These are phyloP conservation scores for Atta colombica DNA, from an alignment of 1,140 invertebrate genomes.

Conservation along the genomic window DNA sequence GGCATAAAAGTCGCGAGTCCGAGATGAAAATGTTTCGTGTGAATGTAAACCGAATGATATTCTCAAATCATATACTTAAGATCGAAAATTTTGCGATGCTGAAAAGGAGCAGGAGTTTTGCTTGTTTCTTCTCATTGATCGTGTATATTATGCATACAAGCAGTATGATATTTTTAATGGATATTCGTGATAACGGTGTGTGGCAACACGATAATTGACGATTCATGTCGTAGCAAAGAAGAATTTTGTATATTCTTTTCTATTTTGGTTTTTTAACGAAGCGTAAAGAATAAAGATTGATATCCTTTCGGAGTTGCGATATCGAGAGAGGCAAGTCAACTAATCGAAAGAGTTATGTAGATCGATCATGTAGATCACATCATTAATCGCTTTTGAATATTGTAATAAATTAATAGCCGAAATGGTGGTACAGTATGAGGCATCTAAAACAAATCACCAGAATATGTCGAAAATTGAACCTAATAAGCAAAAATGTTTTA, in stretches of 20 bases:
- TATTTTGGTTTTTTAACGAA: conserved; percentile 22
- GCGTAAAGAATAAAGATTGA: conserved; percentile 42
- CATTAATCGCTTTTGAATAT: not conserved
- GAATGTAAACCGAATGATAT: conserved; percentile 4
- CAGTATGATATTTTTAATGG: conserved; percentile 37
- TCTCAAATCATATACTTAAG: conserved; percentile 19
- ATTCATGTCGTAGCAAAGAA: not conserved
- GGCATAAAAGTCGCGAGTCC: conserved; percentile 27
- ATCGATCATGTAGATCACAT: conserved; percentile 1
- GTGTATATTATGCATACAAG: not conserved
- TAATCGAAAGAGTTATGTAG: not conserved
- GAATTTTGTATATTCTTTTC: conserved; percentile 8
- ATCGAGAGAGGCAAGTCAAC: not conserved
- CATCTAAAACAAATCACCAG: no score
- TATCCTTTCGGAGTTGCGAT: not conserved
- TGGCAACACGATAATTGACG: not conserved
- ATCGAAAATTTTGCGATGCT: not conserved
- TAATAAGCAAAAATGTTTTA: no score
- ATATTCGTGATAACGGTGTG: conserved; percentile 21
- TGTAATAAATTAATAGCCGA: conserved; percentile 3
- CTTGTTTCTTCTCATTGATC: not conserved
- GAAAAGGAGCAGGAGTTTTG: not conserved
- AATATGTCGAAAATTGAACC: no score
- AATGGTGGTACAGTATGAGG: not conserved
- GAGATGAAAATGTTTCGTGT: conserved; percentile 49